Base-by-base conservation (phyloP, 2,113 vertebrate species). In the Rhabdornis inornatus region DNA sequence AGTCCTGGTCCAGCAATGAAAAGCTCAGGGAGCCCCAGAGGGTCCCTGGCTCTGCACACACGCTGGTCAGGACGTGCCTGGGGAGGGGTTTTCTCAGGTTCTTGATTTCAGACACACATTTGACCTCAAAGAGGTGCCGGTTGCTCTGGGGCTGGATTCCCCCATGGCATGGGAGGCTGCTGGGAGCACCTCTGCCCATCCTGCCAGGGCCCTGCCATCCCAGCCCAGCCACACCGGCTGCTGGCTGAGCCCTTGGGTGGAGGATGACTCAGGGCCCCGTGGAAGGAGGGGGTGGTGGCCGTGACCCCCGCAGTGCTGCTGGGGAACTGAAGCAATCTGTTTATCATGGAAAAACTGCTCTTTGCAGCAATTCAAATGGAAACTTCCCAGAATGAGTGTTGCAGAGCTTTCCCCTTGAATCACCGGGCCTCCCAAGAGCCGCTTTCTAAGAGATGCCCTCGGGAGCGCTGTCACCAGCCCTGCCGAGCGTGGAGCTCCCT, bases 331-430 rank as follows among this genome's bases (percentile, higher is more conserved):
- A 95, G 95, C 93, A 96, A 94, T 95, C 60, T 87, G 89, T 96
- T 96, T 94, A 88, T 94, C 95, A 70, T 95, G 97, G 96, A 97
- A 97, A 96, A 97, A 94, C 71, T 77, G 92, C 40, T 95, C 94
- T 95, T 90, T 91, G 89, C 88, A 60, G 95, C 83, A 83, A 91
- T 94, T 96, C 93, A 95, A 81, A 95, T 49, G 93, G 96, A 97
- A 97, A 97, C 96, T 96, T 96, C 94, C 96, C 92, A 78, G 94
- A 95, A 95, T 94, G 95, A 95, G 65, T 95, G 59, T 92, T 85
- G 83, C 95, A 69, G 92, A 96, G 96, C 95, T 96, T 96, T 96
- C 91, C 92, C 90, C 94, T 93, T 95, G 96, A 96, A 96, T 95
- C 92, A 92, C 81, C 57, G 2, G 2, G 24, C 50, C 65, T 86